Conservation (phyloP, 2,113 vertebrate species). For the Hemiprocne comata region DNA sequence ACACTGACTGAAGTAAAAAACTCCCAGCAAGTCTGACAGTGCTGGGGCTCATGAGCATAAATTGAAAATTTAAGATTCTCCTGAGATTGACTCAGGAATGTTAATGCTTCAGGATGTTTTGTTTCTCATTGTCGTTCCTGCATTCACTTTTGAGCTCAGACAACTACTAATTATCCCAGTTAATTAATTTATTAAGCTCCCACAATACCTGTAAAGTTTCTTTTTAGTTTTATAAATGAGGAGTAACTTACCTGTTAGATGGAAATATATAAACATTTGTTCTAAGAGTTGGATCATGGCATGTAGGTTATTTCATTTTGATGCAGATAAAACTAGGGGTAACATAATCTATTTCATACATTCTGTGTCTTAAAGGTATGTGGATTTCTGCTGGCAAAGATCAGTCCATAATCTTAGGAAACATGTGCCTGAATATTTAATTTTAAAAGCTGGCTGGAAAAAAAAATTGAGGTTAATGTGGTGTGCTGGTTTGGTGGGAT, state of each 20-base stretch:
- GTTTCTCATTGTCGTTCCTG: neutral
- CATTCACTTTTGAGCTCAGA: neutral
- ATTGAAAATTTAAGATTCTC: neutral
- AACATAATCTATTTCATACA: neutral
- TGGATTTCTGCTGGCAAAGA: neutral
- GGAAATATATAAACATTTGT: neutral
- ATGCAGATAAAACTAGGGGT: neutral
- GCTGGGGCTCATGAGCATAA: neutral
- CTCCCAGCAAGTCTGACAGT: neutral
- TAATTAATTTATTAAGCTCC: neutral
- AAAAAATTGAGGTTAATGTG: neutral
- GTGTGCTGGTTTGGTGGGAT: no score
- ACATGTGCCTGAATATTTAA: neutral
- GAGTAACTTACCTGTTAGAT: neutral
- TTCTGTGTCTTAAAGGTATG: neutral
- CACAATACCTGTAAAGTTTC: neutral
- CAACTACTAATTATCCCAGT: neutral
- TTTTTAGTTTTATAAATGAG: neutral
- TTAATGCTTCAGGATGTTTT: neutral
- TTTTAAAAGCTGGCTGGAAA: neutral
- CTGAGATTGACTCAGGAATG: neutral
- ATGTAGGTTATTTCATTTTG: neutral
- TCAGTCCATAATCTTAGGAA: neutral
- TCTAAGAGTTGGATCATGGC: neutral
- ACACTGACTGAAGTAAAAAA: neutral